Percentiles rank a stretch among this genome's conserved stretches.
Evolutionary conservation across 2,797 vertebrate genomes (phyloP).

Genomic region (Acrossocheilus wenchowensis): DNA sequence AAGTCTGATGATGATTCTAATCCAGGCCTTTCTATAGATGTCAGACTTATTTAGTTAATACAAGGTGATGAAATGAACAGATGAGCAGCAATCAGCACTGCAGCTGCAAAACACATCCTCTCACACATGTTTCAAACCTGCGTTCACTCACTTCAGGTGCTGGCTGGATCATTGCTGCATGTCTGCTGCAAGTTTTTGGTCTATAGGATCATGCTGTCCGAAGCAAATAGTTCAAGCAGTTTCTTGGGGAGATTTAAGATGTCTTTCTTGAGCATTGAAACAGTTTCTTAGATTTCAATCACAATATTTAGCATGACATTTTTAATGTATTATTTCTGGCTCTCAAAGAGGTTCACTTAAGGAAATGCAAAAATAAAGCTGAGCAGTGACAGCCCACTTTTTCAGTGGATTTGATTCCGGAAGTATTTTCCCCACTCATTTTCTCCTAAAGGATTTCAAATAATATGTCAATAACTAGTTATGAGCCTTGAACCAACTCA

Average conservation of each 20-base stretch:
- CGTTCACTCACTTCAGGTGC: not conserved
- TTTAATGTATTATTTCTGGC: constrained; percentile 29
- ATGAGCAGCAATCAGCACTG: constrained; percentile 55
- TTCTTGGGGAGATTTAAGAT: constrained; percentile 12
- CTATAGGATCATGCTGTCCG: not conserved
- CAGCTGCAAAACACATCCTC: constrained; percentile 28
- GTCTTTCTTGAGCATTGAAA: constrained; percentile 14
- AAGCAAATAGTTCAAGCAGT: constrained; percentile 15
- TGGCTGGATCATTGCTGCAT: constrained; percentile 10
- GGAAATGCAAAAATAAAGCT: not conserved
- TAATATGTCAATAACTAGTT: not conserved
- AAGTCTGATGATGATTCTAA: constrained; percentile 26
- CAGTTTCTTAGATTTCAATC: constrained; percentile 14
- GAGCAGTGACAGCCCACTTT: not conserved
- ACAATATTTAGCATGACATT: constrained; percentile 27
- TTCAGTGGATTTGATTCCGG: not conserved
- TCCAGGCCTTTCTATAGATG: constrained; percentile 29
- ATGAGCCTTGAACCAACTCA: not conserved
- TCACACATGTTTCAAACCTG: not conserved
- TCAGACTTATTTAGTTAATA: constrained; percentile 47
- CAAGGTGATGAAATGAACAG: constrained; percentile 63
- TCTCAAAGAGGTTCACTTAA: not conserved
- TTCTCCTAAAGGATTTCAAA: not conserved
- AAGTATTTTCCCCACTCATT: not conserved
- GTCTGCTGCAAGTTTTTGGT: not conserved